Evolutionary conservation across 1,140 invertebrate genomes (phyloP), one percentile per base, ranked within the genome.

Genomic region (Heliconius congener): DNA sequence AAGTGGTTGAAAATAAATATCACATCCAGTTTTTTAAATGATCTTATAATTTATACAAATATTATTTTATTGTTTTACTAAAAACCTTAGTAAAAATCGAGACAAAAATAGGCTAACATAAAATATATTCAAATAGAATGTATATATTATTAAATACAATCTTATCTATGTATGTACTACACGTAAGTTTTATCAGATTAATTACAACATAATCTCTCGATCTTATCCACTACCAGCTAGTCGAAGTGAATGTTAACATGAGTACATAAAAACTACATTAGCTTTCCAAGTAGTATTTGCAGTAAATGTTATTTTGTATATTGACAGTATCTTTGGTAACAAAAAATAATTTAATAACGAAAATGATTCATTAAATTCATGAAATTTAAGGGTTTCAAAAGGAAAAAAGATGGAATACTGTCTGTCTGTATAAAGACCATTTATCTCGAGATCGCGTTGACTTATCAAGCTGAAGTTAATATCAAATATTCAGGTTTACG

Each of bases 161-260:
- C 60, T 66, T 66, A 66, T 66, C 60, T 66, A 66, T 66, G 27
- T 27, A 66, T 66, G 60, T 27, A 27, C 60, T 66, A 30, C 60
- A 23, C n/a, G 55, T 57, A 66, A 66, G 60, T 66, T 66, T 66
- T 66, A 66, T 66, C 23, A 30, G 60, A 66, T 66, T 30, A 66
- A 66, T 66, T 66, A 27, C 27, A 27, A 66, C 60, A 27, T 66
- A 66, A 66, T 66, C 60, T 30, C 23, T 66, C 23, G 23, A 66
- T 66, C 27, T 27, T 27, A 27, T 66, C 23, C 60, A 66, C 11
- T 30, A 16, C 60, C 30, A 66, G 27, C 42, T n/a, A 23, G 55
- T 57, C 55, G 19, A 66, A 66, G 60, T 27, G 27, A 66, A 66
- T 66, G 23, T 66, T 66, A 27, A 66, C 23, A 66, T 27, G 60